phyloP scores from a whole-genome alignment of 2,888 invertebrate genomes.

The Tanypteryx hageni region DNA sequence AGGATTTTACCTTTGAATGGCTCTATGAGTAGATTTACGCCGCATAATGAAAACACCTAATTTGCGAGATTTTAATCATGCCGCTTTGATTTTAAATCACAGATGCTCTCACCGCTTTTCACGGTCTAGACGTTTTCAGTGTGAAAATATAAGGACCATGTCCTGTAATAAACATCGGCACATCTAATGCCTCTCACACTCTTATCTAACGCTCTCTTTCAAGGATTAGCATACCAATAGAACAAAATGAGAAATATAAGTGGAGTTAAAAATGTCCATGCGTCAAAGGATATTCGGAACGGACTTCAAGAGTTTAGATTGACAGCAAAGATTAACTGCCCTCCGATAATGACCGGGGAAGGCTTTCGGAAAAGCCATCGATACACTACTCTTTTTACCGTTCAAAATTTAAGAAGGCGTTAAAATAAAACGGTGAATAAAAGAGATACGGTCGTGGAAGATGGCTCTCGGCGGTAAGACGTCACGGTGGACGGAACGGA shows the following conservation, averaged over 20 bases:
- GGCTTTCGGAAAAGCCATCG: neutral
- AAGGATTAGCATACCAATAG: slow-evolving; percentile 25
- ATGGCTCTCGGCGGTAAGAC: neutral
- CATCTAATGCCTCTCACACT: neutral
- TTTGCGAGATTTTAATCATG: neutral
- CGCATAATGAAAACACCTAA: neutral
- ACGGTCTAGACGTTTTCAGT: neutral
- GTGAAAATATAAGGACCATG: neutral
- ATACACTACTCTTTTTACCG: neutral
- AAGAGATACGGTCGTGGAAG: neutral
- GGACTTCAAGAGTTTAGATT: slow-evolving; percentile 4
- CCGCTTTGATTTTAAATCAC: neutral
- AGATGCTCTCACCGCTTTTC: neutral
- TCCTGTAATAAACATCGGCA: slow-evolving; percentile 37
- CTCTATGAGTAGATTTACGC: neutral
- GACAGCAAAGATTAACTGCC: slow-evolving; percentile 50
- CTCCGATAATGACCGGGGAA: neutral
- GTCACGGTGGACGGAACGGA: neutral
- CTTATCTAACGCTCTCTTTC: neutral
- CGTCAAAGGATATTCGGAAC: slow-evolving; percentile 8
- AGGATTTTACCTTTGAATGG: too few species aligned
- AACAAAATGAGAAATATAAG: neutral
- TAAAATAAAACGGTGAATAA: neutral
- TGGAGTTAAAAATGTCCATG: neutral
- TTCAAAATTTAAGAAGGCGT: neutral